Conservation (phyloP, 2,888 invertebrate species). For the Congeria kusceri region DNA sequence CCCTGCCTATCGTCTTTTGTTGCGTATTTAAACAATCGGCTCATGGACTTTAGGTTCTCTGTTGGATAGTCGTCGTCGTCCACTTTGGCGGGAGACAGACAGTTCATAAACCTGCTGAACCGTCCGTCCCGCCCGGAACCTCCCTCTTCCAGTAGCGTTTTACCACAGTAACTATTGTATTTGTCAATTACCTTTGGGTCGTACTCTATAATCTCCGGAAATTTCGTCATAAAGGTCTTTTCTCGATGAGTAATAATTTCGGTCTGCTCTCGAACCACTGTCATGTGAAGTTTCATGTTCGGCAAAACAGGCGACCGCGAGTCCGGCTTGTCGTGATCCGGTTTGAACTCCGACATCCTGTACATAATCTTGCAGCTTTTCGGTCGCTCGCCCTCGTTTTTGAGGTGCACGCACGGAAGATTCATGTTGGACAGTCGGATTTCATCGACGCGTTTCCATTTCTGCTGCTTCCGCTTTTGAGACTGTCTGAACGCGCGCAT, state of each 20-base stretch:
- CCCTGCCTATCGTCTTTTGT: slow-evolving; percentile 46
- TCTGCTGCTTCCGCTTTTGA: slow-evolving; percentile 76
- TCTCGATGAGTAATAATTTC: slow-evolving; percentile 77
- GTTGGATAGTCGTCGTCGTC: slow-evolving; percentile 63
- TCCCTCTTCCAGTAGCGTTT: slow-evolving; percentile 66
- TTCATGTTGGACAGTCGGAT: slow-evolving; percentile 75
- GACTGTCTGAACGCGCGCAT: slow-evolving; percentile 73
- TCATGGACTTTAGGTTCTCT: slow-evolving; percentile 68
- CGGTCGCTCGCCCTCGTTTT: slow-evolving; percentile 62
- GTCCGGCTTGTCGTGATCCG: slow-evolving; percentile 56
- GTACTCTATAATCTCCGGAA: slow-evolving; percentile 77
- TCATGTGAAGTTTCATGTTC: slow-evolving; percentile 70
- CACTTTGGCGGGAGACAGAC: slow-evolving; percentile 67
- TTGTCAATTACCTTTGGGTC: slow-evolving; percentile 73
- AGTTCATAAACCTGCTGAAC: slow-evolving; percentile 68
- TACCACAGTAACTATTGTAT: slow-evolving; percentile 75
- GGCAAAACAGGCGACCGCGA: slow-evolving; percentile 63
- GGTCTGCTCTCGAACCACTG: slow-evolving; percentile 74
- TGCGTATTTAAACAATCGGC: slow-evolving; percentile 67
- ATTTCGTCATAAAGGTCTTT: slow-evolving; percentile 76
- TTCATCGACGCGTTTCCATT: slow-evolving; percentile 80
- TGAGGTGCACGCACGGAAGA: slow-evolving; percentile 68
- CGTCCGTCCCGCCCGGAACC: slow-evolving; percentile 71
- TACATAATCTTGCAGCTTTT: slow-evolving; percentile 74
- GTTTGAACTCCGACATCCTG: slow-evolving; percentile 71